These are phyloP conservation scores for Ridgeia piscesae DNA, from an alignment of 1,140 invertebrate species.

Conservation along the genomic window DNA sequence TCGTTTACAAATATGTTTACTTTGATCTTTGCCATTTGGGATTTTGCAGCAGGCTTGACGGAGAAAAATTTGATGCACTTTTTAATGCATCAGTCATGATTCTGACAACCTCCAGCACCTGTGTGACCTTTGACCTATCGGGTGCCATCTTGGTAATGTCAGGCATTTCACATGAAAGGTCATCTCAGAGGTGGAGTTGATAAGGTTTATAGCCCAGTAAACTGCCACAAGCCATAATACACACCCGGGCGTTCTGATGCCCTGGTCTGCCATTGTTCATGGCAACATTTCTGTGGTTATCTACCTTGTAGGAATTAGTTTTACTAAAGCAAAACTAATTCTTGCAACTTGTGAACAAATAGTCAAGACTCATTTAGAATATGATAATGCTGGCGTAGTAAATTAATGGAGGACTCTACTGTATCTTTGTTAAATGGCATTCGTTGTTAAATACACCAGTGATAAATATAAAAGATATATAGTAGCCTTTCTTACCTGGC, in stretches of 20 bases:
- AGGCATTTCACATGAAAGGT: background rate
- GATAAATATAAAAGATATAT: too few relatives aligned
- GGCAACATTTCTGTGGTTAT: background rate
- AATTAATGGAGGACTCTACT: background rate
- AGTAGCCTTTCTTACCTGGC: too few relatives aligned
- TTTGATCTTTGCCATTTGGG: background rate
- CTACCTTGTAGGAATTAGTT: too few relatives aligned
- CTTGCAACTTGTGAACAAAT: background rate
- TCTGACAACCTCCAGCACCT: background rate
- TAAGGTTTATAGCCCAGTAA: slow-evolving; percentile 1
- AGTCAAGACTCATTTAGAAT: background rate
- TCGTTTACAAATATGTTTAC: background rate
- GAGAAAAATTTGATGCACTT: background rate
- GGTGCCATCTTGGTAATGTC: background rate
- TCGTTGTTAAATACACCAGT: too few relatives aligned
- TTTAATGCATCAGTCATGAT: background rate
- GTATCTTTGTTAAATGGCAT: too few relatives aligned
- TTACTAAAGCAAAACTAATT: background rate
- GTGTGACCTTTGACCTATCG: background rate
- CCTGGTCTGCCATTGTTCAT: too few relatives aligned
- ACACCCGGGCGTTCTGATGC: too few relatives aligned
- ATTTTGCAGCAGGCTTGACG: background rate
- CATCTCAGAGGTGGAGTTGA: background rate
- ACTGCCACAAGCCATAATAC: background rate
- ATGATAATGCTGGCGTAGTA: too few relatives aligned